phyloP scores from a whole-genome alignment of 2,113 vertebrate genomes.

The Amphiprion percula region DNA sequence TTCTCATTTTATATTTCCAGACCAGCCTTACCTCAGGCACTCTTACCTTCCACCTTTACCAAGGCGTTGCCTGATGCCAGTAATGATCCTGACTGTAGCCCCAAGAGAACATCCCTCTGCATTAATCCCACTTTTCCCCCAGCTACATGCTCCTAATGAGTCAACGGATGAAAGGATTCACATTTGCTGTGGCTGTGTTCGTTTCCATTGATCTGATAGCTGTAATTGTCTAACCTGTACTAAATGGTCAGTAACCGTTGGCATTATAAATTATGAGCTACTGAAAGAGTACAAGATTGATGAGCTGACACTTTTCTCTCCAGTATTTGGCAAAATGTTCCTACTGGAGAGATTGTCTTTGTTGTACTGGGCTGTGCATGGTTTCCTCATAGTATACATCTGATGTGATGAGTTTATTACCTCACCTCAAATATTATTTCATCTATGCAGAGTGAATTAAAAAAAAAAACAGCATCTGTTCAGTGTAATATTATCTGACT shows the following conservation, averaged over 20 bases:
- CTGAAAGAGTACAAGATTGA: slow-evolving; percentile 12
- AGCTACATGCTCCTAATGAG: slow-evolving; percentile 30
- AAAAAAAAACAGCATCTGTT: not conserved
- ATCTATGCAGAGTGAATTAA: not conserved
- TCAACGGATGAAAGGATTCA: slow-evolving; percentile 5
- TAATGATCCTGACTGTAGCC: slow-evolving; percentile 22
- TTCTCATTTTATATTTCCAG: not conserved
- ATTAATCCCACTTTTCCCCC: slow-evolving; percentile 40
- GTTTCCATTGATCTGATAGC: slow-evolving; percentile 26
- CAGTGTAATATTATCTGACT: not conserved
- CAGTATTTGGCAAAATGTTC: too few relatives aligned
- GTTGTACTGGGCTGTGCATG: not conserved
- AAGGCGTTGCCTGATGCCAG: slow-evolving; percentile 20
- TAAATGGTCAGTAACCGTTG: slow-evolving; percentile 13
- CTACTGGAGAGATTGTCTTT: not conserved
- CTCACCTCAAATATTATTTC: not conserved
- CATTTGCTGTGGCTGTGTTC: slow-evolving; percentile 27
- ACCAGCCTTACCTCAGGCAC: not conserved
- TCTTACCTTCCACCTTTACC: slow-evolving; percentile 15
- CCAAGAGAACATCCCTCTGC: slow-evolving; percentile 5
- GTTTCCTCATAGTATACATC: slow-evolving; percentile 10
- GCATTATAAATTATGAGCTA: slow-evolving; percentile 1
- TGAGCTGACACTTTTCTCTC: not conserved
- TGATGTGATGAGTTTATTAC: slow-evolving; percentile 13
- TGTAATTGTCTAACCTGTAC: slow-evolving; percentile 13